phyloP scores from a whole-genome alignment of 2,797 vertebrate genomes.

The Tragelaphus eurycerus region DNA sequence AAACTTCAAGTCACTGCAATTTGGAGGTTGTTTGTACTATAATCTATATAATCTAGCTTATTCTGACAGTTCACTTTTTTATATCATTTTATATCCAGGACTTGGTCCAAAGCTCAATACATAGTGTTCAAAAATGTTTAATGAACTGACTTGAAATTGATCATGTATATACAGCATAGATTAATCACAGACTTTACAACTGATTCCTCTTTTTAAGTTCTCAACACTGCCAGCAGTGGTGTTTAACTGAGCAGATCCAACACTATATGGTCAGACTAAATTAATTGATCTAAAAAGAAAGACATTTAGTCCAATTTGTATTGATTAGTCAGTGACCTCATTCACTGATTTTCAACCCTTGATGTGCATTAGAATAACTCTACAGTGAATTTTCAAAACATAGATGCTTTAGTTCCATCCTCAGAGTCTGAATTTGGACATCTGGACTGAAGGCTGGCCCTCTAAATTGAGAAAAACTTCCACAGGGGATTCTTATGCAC shows the following conservation, averaged over 20 bases:
- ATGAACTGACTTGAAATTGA: not conserved
- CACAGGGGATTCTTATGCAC: not conserved
- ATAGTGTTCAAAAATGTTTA: not conserved
- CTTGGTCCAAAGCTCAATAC: not conserved
- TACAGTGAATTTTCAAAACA: not conserved
- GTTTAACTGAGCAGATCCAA: not conserved
- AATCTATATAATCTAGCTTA: not conserved
- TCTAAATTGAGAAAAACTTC: not conserved
- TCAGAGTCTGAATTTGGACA: not conserved
- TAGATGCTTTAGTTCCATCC: not conserved
- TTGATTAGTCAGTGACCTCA: not conserved
- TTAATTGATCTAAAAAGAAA: not conserved
- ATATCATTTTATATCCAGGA: not conserved
- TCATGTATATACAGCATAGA: not conserved
- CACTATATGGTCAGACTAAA: not conserved
- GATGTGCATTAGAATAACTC: not conserved
- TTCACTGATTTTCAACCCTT: not conserved
- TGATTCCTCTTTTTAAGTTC: not conserved
- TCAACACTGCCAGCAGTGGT: not conserved
- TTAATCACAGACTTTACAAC: not conserved
- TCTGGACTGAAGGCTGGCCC: not conserved
- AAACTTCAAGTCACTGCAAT: not conserved
- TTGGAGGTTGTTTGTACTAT: not conserved
- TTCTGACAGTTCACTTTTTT: not conserved
- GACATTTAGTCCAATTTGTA: not conserved